Conservation (phyloP, 2,888 invertebrate genomes). For the Drosophila koepferae region DNA sequence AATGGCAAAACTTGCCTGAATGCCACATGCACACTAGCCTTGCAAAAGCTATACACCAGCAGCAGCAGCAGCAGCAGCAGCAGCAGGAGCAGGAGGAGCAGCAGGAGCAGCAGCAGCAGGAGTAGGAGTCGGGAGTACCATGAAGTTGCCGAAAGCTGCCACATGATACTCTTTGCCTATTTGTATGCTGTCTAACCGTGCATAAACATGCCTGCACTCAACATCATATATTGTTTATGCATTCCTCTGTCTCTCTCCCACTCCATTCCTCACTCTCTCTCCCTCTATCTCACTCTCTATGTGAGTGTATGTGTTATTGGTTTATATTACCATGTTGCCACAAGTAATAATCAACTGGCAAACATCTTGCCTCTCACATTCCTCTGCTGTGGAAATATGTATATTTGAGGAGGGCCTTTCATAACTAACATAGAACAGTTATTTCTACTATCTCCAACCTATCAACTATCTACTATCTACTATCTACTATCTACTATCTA, state of each 20-base stretch:
- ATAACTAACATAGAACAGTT: no score
- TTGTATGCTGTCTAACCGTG: slow-evolving; percentile 28
- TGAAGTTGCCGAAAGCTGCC: slow-evolving; percentile 31
- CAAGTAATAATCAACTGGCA: slow-evolving; percentile 27
- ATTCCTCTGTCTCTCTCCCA: neutral
- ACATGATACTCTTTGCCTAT: slow-evolving; percentile 20
- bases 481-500: neutral
- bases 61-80: slow-evolving; percentile 8
- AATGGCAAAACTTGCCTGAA: slow-evolving; percentile 67
- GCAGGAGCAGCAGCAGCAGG: neutral
- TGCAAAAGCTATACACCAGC: slow-evolving; percentile 41
- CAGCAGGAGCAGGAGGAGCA: neutral
- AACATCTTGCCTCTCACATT: neutral
- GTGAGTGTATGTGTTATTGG: slow-evolving; percentile 11
- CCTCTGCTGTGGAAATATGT: neutral
- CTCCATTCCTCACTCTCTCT: neutral
- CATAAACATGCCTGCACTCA: slow-evolving; percentile 15
- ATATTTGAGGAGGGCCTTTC: neutral
- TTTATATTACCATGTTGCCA: slow-evolving; percentile 25
- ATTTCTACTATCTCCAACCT: neutral
- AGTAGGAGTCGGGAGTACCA: slow-evolving; percentile 32
- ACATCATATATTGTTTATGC: neutral
- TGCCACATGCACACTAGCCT: slow-evolving; percentile 58
- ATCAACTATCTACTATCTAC: neutral
- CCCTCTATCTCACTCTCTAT: neutral